Evolutionary conservation across 2,797 vertebrate genomes (phyloP).

Genomic region (Melopsittacus undulatus): DNA sequence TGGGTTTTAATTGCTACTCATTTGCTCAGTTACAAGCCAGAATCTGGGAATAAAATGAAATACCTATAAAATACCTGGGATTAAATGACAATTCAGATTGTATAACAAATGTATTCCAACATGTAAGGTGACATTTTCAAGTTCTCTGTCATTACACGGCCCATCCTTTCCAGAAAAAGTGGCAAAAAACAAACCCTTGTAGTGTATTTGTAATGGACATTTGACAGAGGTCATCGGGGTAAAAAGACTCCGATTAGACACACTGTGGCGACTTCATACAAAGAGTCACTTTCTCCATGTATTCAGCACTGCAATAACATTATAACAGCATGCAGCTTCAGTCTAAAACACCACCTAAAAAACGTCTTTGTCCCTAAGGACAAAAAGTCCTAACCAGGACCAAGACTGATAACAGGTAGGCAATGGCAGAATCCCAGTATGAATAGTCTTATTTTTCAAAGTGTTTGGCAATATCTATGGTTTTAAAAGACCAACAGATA

Average conservation of each 20-base stretch:
- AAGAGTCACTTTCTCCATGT: not conserved
- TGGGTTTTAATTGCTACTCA: conserved; percentile 3
- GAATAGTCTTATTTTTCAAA: not conserved
- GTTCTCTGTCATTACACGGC: not conserved
- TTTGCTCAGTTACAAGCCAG: not conserved
- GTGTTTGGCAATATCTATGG: not conserved
- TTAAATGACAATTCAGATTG: not conserved
- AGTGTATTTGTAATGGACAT: not conserved
- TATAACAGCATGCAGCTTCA: not conserved
- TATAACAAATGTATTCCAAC: not conserved
- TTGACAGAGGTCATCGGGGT: not conserved
- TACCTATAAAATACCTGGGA: not conserved
- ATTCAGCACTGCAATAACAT: not conserved
- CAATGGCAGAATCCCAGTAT: not conserved
- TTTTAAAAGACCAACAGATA: not conserved
- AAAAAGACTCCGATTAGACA: not conserved
- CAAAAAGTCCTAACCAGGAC: not conserved
- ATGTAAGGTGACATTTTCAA: not conserved
- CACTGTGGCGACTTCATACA: not conserved
- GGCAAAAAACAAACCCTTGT: not conserved
- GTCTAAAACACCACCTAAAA: not conserved
- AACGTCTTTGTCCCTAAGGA: not conserved
- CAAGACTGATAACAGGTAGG: not conserved
- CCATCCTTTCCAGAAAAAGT: not conserved
- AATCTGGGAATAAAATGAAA: not conserved